These are phyloP conservation scores for Drosophila sordidula DNA, from an alignment of 2,888 invertebrate species.

Conservation along the genomic window DNA sequence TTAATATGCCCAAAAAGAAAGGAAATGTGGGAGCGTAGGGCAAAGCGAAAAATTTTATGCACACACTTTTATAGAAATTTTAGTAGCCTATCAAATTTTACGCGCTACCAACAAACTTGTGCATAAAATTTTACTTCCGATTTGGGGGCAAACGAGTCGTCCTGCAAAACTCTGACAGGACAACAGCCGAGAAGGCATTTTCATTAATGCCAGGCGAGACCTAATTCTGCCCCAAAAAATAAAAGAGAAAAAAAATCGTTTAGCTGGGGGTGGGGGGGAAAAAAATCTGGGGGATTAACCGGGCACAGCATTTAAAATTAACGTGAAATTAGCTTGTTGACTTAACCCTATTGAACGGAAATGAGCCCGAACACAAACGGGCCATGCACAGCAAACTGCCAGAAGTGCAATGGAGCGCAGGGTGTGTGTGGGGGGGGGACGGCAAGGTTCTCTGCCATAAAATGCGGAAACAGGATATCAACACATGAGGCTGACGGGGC, in stretches of 20 bases:
- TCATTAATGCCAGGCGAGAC: conserved; percentile 37
- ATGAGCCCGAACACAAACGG: conserved; percentile 53
- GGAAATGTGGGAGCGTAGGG: conserved; percentile 1
- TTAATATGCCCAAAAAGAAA: conserved; percentile 56
- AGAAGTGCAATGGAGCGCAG: conserved; percentile 11
- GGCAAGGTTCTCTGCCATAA: conserved; percentile 13
- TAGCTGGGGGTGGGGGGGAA: too few species aligned
- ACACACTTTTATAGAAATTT: conserved; percentile 73
- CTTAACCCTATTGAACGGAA: conserved; percentile 66
- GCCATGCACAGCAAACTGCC: conserved; percentile 21
- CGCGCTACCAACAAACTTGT: conserved; percentile 70
- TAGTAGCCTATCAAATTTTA: conserved; percentile 75
- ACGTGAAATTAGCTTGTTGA: conserved; percentile 62
- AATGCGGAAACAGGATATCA: conserved; percentile 58
- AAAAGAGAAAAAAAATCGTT: conserved; percentile 14
- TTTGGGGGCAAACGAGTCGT: neutral
- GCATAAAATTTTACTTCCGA: conserved; percentile 68
- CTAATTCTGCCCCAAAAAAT: conserved; percentile 14
- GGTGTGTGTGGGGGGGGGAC: neutral
- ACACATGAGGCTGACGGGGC: conserved; percentile 36
- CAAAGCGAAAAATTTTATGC: conserved; percentile 53
- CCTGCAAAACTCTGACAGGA: conserved; percentile 1
- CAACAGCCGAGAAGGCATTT: conserved; percentile 26
- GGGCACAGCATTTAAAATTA: conserved; percentile 51
- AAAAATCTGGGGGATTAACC: conserved; percentile 4